phyloP scores from a whole-genome alignment of 2,113 vertebrate species.

The Scophthalmus maximus region DNA sequence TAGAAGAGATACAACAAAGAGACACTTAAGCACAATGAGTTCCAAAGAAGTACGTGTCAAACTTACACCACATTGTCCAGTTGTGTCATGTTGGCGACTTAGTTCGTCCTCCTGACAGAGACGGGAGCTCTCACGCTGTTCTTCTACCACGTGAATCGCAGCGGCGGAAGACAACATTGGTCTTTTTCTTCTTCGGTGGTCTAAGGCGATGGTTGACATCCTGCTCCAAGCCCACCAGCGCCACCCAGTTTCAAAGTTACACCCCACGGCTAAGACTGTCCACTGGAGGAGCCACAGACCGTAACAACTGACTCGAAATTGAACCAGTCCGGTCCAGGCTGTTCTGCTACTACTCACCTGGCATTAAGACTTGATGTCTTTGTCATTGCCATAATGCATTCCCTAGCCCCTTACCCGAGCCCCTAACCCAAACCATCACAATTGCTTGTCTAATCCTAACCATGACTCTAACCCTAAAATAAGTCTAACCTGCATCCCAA shows the following conservation, averaged over 20 bases:
- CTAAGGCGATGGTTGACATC: not conserved
- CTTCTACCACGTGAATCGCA: conserved; percentile 42
- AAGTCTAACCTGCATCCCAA: too few species aligned
- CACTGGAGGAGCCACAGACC: not conserved
- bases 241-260: not conserved
- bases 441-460: too few species aligned
- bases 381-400: too few species aligned
- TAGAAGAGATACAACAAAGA: not conserved
- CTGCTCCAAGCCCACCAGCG: not conserved
- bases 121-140: not conserved
- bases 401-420: too few species aligned
- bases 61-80: conserved; percentile 75
- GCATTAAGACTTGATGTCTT: too few species aligned
- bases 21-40: accelerated
- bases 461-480: too few species aligned
- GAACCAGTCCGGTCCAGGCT: too few species aligned
- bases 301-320: too few species aligned
- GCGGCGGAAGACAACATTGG: conserved; percentile 37
- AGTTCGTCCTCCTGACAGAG: not conserved
- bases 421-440: too few species aligned
- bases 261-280: not conserved
- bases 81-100: conserved; percentile 62
- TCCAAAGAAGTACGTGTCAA: accelerated
- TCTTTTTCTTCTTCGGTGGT: conserved; percentile 18
- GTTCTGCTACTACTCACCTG: too few species aligned